Percentiles rank a stretch among this genome's conserved stretches.
phyloP scores from a whole-genome alignment of 37 sponge, comb jelly and placozoan genomes.

The Halisarca cf. caerulea region DNA sequence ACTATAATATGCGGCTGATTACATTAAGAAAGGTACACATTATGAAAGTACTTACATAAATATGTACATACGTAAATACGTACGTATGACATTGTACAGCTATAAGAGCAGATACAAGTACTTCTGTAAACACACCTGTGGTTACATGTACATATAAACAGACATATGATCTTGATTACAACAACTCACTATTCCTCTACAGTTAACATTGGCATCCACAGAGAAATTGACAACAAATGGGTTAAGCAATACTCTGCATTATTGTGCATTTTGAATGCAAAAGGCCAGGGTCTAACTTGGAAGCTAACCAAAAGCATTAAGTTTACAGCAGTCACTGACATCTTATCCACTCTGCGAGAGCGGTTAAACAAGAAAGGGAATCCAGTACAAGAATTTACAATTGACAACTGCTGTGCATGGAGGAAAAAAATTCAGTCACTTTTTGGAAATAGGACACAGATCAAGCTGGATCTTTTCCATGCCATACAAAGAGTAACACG shows the following conservation, averaged over 20 bases:
- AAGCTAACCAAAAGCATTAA: slow-evolving; percentile 17
- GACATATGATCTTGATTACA: too few species aligned
- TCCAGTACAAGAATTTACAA: slow-evolving; percentile 14
- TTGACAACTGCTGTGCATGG: slow-evolving; percentile 55
- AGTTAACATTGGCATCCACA: slow-evolving; percentile 30
- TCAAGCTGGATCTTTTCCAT: slow-evolving; percentile 50
- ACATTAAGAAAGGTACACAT: not conserved
- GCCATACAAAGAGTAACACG: slow-evolving; percentile 37
- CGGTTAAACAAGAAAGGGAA: slow-evolving; percentile 21
- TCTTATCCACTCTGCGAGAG: not conserved
- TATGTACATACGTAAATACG: not conserved
- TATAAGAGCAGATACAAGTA: too few species aligned
- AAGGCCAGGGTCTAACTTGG: slow-evolving; percentile 43
- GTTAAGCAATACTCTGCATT: slow-evolving; percentile 36
- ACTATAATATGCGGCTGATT: too few species aligned
- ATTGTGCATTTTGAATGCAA: slow-evolving; percentile 33
- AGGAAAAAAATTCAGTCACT: slow-evolving; percentile 29
- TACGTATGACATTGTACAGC: too few species aligned
- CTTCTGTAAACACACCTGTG: too few species aligned
- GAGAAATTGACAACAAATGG: slow-evolving; percentile 36
- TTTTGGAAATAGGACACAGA: slow-evolving; percentile 26
- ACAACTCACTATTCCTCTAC: not conserved
- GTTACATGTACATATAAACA: too few species aligned
- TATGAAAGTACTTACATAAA: not conserved
- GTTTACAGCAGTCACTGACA: slow-evolving; percentile 1